These are phyloP conservation scores for Rhopalosiphum nymphaeae DNA, from an alignment of 2,888 invertebrate genomes.

Conservation along the genomic window DNA sequence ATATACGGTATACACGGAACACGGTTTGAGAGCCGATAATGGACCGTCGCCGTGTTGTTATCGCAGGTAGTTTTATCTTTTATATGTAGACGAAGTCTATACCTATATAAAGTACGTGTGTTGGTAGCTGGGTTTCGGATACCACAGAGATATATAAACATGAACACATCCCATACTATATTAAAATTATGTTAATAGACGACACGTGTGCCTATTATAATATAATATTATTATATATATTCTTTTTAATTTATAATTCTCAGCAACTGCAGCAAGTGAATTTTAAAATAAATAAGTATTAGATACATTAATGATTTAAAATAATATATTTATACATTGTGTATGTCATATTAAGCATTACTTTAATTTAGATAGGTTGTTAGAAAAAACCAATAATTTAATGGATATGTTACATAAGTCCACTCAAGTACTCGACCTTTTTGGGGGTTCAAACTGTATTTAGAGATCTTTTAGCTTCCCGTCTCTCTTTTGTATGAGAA, in stretches of 20 bases:
- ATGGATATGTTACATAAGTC: not conserved
- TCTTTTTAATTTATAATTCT: not conserved
- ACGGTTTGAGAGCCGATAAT: not conserved
- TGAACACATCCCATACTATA: not conserved
- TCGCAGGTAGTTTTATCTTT: not conserved
- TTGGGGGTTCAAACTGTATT: not conserved
- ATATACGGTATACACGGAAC: not conserved
- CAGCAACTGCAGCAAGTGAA: not conserved
- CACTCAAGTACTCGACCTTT: not conserved
- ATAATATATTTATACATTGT: not conserved
- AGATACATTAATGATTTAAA: not conserved
- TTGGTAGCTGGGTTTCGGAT: not conserved
- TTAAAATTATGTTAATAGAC: not conserved
- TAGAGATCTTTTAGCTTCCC: not conserved
- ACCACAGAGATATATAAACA: not conserved
- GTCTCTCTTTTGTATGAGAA: not conserved
- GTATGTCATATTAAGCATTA: not conserved
- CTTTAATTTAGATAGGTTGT: not conserved
- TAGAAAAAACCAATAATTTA: not conserved
- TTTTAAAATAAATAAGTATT: not conserved
- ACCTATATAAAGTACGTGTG: not conserved
- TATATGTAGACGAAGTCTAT: not conserved
- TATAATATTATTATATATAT: not conserved
- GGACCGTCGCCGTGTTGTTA: constrained; percentile 1
- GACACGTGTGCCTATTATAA: not conserved